Percentiles rank a stretch among this genome's conserved stretches.
Conservation (phyloP, 2,113 vertebrate species). For the Pseudorectes ferrugineus region DNA sequence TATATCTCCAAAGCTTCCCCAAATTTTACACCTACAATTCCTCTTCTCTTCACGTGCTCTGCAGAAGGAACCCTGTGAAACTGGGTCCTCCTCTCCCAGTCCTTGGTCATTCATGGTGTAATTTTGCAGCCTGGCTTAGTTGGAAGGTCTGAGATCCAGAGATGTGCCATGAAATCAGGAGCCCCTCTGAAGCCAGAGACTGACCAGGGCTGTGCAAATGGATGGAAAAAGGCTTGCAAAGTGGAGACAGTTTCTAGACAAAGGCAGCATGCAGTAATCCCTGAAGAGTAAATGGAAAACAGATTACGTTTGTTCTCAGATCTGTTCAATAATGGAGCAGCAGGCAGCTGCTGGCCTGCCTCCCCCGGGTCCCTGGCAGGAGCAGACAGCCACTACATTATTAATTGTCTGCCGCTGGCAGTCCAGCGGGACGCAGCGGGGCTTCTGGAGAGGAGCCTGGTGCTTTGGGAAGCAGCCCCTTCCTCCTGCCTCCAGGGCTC, state of each 20-base stretch:
- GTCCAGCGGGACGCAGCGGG: background rate
- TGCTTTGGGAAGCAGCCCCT: background rate
- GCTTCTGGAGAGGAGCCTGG: constrained; percentile 3
- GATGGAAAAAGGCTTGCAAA: background rate
- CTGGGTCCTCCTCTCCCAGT: background rate
- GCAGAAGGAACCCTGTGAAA: background rate
- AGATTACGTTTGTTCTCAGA: constrained; percentile 6
- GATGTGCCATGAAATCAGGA: background rate
- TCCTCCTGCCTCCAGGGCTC: background rate
- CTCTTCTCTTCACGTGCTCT: background rate
- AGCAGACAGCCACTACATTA: constrained; percentile 36
- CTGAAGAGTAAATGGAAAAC: constrained; percentile 24
- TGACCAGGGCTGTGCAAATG: background rate
- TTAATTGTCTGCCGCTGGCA: constrained; percentile 3
- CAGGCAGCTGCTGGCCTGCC: constrained; percentile 32
- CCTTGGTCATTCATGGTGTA: background rate
- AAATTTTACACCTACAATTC: background rate
- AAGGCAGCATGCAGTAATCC: background rate
- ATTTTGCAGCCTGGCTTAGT: background rate
- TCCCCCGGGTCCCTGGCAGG: background rate
- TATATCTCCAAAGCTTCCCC: background rate
- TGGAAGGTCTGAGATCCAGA: background rate
- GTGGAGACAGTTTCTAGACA: background rate
- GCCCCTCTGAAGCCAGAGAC: background rate
- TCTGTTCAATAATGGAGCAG: constrained; percentile 47